Evolutionary conservation across 2,888 invertebrate species (phyloP), one percentile per base, ranked within the genome.

Genomic region (Folsomia candida): DNA sequence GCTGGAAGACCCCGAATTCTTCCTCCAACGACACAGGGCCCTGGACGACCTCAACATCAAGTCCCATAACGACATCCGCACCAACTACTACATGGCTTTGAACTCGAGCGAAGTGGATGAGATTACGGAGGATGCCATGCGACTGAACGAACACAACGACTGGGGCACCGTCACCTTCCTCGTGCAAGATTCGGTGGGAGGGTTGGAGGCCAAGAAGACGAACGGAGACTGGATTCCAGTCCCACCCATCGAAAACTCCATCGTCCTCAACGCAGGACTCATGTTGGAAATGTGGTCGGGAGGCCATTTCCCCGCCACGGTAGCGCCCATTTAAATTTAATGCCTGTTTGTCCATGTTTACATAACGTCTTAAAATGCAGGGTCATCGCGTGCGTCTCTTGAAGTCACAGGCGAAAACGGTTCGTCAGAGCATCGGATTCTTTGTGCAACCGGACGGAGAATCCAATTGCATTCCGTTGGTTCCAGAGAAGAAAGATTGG

Each of bases 241-340:
- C 3, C 24, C 61, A 2, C 74, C 74, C 1, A 37, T 74, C 1
- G 60, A 64, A 28, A 68, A 72, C 28, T 27, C 68, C 14, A 68
- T 74, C 29, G 26, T 74, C 11, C 1, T 74, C 20, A 74, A 74
- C 27, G 29, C 26, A 26, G 74, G 70, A 25, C 67, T 64, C 4
- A 25, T 74, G 25, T 24, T 74, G 58, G 74, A 74, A 29, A n/a
- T 70, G 29, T 74, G 72, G 72, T 37, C 72, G 1, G 72, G 63
- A 14, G 74, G 74, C 25, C 2, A 26, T n/a, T 59, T 74, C 11
- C 72, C 57, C 27, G 74, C 74, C 22, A 59, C 71, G 18, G 73
- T 73, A 68, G 61, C 28, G n/a, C 18, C 24, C 18, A 9, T 47
- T 47, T 47, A 47, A 47, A 47, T 11, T 47, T 14, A 47, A 47